Percentiles rank a stretch among this genome's conserved stretches.
These are phyloP conservation scores for Potamilus streckersoni DNA, from an alignment of 1,140 invertebrate species.

Conservation along the genomic window DNA sequence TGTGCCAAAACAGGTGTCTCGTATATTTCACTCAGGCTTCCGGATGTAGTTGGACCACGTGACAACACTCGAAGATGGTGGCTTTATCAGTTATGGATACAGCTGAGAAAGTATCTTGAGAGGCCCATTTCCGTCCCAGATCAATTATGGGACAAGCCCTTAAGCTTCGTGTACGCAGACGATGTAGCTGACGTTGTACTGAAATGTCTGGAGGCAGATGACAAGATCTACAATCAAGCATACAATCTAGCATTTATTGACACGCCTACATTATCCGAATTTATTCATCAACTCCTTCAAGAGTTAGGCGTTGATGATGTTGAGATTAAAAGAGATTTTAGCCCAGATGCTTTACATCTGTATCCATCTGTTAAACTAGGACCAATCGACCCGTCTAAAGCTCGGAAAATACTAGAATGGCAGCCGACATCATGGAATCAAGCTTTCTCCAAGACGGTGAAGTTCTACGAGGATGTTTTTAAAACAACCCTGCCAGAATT, in stretches of 20 bases:
- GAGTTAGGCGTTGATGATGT: constrained; percentile 46
- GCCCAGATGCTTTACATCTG: constrained; percentile 54
- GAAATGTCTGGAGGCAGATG: constrained; percentile 36
- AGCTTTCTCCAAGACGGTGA: constrained; percentile 61
- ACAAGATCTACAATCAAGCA: constrained; percentile 56
- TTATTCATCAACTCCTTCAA: constrained; percentile 56
- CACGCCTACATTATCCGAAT: constrained; percentile 53
- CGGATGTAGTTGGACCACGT: constrained; percentile 70
- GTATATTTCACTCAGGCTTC: constrained; percentile 68
- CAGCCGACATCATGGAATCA: constrained; percentile 60
- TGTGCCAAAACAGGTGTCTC: constrained; percentile 50
- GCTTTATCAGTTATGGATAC: constrained; percentile 71
- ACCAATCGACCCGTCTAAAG: constrained; percentile 65
- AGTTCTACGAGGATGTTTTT: constrained; percentile 65
- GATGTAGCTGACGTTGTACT: constrained; percentile 68
- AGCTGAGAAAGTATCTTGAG: constrained; percentile 52
- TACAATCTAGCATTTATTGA: constrained; percentile 68
- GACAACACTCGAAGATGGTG: constrained; percentile 70
- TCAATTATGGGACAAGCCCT: constrained; percentile 50
- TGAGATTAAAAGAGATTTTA: constrained; percentile 45
- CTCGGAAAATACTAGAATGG: constrained; percentile 61
- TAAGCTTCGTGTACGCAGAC: constrained; percentile 69
- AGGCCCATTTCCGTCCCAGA: constrained; percentile 62
- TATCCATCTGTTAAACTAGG: constrained; percentile 70
- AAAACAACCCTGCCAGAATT: constrained; percentile 35